Evolutionary conservation across 1,140 invertebrate species (phyloP).

Genomic region (Dendrolimus punctatus): DNA sequence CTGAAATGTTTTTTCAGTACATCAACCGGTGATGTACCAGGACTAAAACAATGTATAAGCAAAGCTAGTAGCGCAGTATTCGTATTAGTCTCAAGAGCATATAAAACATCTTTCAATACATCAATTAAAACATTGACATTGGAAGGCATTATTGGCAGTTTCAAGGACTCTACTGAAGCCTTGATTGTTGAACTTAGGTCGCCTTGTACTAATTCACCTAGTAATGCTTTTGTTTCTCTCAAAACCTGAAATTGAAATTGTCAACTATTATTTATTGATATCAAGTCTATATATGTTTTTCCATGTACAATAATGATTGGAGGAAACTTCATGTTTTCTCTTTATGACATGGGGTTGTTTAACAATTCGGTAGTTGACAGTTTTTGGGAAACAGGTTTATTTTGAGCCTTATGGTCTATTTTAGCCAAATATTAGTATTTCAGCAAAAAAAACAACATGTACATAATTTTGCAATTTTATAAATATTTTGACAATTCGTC

Average conservation of each 20-base stretch:
- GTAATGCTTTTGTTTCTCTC: conserved; percentile 51
- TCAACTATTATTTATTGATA: conserved; percentile 1
- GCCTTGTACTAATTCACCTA: conserved; percentile 43
- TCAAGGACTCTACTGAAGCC: conserved; percentile 34
- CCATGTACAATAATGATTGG: too few species aligned
- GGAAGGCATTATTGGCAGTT: conserved; percentile 48
- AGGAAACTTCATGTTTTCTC: too few species aligned
- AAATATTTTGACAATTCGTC: too few species aligned
- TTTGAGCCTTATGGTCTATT: too few species aligned
- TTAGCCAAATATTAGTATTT: too few species aligned
- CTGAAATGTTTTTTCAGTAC: conserved; percentile 39
- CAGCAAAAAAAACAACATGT: too few species aligned
- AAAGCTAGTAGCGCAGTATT: conserved; percentile 54
- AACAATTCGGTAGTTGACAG: too few species aligned
- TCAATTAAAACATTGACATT: conserved; percentile 55
- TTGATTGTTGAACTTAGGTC: conserved; percentile 33
- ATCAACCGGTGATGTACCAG: conserved; percentile 34
- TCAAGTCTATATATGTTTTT: too few species aligned
- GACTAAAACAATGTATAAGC: conserved; percentile 51
- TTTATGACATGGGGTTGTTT: too few species aligned
- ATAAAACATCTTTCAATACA: conserved; percentile 56
- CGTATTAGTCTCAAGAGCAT: conserved; percentile 57
- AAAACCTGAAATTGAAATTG: conserved; percentile 39
- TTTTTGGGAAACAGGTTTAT: too few species aligned
- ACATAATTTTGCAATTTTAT: too few species aligned